A percentile compares a stretch with the other conserved stretches of the same genome.
phyloP scores from a whole-genome alignment of 1,140 invertebrate genomes.

The Papilio xuthus region DNA sequence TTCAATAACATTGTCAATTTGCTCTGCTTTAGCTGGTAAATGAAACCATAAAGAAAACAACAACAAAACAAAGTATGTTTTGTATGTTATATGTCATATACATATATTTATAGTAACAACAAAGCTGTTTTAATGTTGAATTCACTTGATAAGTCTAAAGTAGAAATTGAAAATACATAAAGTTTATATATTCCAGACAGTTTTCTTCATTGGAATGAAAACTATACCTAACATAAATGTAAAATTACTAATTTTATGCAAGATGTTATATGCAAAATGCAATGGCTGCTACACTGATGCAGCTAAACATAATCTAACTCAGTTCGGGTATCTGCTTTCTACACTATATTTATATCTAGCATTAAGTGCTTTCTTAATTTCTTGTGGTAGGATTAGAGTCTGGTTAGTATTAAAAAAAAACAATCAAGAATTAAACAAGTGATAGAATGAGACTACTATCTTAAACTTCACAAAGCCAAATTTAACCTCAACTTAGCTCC shows the following conservation, averaged over 20 bases:
- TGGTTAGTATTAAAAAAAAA: too few species aligned
- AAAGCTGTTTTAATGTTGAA: neutral
- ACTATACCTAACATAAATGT: neutral
- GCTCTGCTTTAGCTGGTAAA: neutral
- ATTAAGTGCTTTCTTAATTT: too few species aligned
- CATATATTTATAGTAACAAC: neutral
- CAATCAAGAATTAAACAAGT: too few species aligned
- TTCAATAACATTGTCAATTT: constrained; percentile 2
- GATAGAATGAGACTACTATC: neutral
- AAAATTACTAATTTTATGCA: neutral
- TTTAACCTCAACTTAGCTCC: neutral
- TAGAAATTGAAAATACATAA: neutral
- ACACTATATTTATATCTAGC: neutral
- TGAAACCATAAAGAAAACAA: neutral
- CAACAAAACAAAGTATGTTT: neutral
- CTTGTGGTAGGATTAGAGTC: too few species aligned
- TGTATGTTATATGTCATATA: neutral
- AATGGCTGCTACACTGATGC: neutral
- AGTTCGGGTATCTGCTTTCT: too few species aligned
- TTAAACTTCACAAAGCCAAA: neutral
- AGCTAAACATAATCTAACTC: neutral
- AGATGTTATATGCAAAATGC: neutral
- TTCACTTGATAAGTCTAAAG: neutral
- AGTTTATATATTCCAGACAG: neutral
- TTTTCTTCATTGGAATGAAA: neutral